Evolutionary conservation across 1,140 invertebrate genomes (phyloP).

Genomic region (Pseudomyrmex concolor): DNA sequence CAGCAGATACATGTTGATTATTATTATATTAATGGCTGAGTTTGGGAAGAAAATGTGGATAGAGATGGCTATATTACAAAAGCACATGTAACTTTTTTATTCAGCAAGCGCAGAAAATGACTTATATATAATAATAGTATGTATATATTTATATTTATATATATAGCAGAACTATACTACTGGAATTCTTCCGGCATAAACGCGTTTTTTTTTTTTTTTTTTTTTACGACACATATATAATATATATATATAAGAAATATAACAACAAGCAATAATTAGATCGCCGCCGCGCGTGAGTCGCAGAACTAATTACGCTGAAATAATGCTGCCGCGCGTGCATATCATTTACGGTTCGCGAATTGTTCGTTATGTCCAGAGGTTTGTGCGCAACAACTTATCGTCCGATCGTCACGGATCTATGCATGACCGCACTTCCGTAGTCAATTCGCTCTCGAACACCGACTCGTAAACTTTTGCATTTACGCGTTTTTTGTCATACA

Average conservation of each 20-base stretch:
- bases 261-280: conserved; percentile 44
- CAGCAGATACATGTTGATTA: conserved; percentile 40
- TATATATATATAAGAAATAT: not conserved
- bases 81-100: conserved; percentile 57
- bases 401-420: conserved; percentile 58
- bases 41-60: conserved; percentile 33
- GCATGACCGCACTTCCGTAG: conserved; percentile 43
- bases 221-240: conserved; percentile 3
- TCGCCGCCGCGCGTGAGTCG: conserved; percentile 24
- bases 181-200: conserved; percentile 5
- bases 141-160: not conserved
- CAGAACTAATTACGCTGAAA: not conserved
- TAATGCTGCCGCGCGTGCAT: not conserved
- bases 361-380: conserved; percentile 53
- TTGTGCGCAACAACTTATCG: conserved; percentile 52
- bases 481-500: conserved; percentile 4
- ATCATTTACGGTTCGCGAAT: conserved; percentile 53
- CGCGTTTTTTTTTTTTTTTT: not conserved
- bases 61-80: conserved; percentile 56
- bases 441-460: conserved; percentile 63
- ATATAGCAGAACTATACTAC: conserved; percentile 23
- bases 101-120: conserved; percentile 32
- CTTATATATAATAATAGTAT: conserved; percentile 4
- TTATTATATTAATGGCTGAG: conserved; percentile 56
- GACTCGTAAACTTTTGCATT: conserved; percentile 63